These are phyloP conservation scores for Holocentrus rufus DNA, from an alignment of 2,797 vertebrate genomes.

Conservation along the genomic window DNA sequence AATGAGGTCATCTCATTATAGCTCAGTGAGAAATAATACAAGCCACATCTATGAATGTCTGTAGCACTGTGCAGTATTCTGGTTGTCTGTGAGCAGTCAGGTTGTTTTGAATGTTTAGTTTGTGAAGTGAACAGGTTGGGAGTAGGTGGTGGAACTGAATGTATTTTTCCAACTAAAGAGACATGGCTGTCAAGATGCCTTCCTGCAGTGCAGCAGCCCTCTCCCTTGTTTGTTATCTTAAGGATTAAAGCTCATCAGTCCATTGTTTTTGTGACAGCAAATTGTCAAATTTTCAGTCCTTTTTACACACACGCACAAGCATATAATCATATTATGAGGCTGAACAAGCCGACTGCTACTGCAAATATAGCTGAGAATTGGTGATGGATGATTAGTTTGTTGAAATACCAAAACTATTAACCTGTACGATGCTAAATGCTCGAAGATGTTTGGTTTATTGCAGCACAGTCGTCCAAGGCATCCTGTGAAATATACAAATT, in stretches of 20 bases:
- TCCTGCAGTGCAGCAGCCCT: neutral
- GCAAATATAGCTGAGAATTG: neutral
- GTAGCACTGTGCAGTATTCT: neutral
- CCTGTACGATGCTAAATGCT: neutral
- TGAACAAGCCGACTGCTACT: neutral
- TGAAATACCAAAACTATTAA: conserved; percentile 2
- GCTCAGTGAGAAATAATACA: neutral
- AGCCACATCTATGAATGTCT: neutral
- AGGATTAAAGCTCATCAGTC: neutral
- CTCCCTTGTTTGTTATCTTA: neutral
- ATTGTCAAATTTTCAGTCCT: neutral
- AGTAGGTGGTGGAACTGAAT: neutral
- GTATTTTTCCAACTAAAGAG: neutral
- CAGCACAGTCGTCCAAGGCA: conserved; percentile 2
- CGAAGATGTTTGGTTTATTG: neutral
- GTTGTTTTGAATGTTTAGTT: neutral
- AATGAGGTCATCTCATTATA: neutral
- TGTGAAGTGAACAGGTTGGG: neutral
- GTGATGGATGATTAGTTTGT: conserved; percentile 1
- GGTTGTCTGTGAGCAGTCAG: neutral
- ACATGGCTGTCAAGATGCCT: neutral
- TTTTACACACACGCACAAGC: neutral
- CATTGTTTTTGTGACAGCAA: neutral
- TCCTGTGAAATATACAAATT: neutral
- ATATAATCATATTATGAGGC: neutral